These are phyloP conservation scores for Lasioglossum vierecki DNA, from an alignment of 2,888 invertebrate genomes.

Conservation along the genomic window DNA sequence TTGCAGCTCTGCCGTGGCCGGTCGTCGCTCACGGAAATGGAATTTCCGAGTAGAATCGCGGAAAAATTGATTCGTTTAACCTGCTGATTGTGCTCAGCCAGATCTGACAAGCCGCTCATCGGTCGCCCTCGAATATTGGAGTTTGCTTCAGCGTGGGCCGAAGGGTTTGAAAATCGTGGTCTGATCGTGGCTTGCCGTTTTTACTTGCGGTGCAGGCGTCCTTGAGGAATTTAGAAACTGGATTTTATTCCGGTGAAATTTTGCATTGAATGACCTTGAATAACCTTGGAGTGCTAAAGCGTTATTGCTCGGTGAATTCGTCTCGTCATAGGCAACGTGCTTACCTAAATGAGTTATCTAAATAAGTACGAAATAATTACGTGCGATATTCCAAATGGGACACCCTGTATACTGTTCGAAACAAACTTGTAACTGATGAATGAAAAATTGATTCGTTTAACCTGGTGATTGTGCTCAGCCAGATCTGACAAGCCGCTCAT, in stretches of 20 bases:
- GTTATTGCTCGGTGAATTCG: background rate
- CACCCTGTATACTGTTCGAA: background rate
- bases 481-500: slow-evolving; percentile 71
- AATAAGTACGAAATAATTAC: too few relatives aligned
- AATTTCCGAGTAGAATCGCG: slow-evolving; percentile 77
- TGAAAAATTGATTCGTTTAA: slow-evolving; percentile 83
- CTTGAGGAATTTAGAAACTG: background rate
- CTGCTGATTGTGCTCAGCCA: slow-evolving; percentile 75
- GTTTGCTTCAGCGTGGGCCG: background rate
- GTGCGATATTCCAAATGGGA: background rate
- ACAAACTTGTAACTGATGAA: background rate
- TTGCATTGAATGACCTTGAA: background rate
- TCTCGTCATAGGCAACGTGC: too few relatives aligned
- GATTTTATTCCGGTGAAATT: background rate
- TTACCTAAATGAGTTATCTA: too few relatives aligned
- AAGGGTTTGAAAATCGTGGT: background rate
- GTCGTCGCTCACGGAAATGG: slow-evolving; percentile 73
- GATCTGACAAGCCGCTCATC: slow-evolving; percentile 71
- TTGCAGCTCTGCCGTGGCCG: slow-evolving; percentile 36
- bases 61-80: slow-evolving; percentile 83
- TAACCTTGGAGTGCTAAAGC: background rate
- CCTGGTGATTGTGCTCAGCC: slow-evolving; percentile 75
- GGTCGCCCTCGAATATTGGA: slow-evolving; percentile 1
- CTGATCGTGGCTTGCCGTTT: background rate
- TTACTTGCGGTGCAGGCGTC: background rate